Base-by-base conservation (phyloP, 2,797 vertebrate species). In the Amazona finschi region DNA sequence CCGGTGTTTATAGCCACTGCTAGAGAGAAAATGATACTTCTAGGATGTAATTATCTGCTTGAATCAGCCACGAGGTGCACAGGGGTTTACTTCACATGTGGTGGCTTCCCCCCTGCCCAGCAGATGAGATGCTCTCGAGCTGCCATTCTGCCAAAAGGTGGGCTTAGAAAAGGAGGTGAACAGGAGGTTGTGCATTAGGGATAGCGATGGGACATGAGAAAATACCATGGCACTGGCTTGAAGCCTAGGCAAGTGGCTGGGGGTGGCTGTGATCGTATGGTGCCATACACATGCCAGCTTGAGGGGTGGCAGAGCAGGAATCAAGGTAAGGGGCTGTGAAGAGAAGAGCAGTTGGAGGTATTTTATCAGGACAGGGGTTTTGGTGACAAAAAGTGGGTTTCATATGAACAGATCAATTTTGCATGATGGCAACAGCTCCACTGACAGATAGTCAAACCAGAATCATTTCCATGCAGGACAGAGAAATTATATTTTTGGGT, bases 121-220 rank as follows among this genome's bases (percentile, higher is more conserved):
- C 33, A 69, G 70, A 61, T 43, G 50, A 81, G 66, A 12, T 17
- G 53, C 39, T 80, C 53, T 47, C 1, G 2, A 33, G n/a, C 43
- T 0, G 2, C 21, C 30, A 8, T 52, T 24, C 62, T 85, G 64
- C 14, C 39, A 61, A 82, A 90, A 13, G 53, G 17, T 18, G 28
- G 49, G 47, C 30, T n/a, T 66, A 14, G 41, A 27, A 53, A 52
- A 84, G 52, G 53, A 8, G 20, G n/a, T 52, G 33, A 76, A n/a
- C 15, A 16, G 12, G 2, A 15, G 15, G 2, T 10, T 8, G 15
- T 3, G 1, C 6, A 5, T 38, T 36, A n/a, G 70, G 41, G 46
- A 46, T 4, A 7, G 24, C 2, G 28, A 52, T n/a, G 49, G 75
- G 66, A 84, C 41, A 43, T 47, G 50, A 82, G 74, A 58, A 73